phyloP scores from a whole-genome alignment of 2,797 vertebrate species.

The Lophotriccus pileatus region DNA sequence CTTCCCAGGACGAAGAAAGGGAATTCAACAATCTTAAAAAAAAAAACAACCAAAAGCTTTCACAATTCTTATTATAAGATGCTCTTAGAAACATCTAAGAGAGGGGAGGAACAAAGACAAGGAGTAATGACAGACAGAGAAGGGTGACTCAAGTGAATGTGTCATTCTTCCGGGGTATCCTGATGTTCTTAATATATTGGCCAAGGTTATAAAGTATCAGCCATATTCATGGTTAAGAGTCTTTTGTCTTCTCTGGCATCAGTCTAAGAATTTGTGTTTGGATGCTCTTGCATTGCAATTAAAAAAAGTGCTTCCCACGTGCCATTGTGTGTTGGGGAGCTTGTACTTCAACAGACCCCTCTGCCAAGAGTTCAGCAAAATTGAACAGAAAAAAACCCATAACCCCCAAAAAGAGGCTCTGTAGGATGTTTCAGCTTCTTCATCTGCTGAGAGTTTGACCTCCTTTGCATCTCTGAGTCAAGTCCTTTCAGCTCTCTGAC shows the following conservation, averaged over 20 bases:
- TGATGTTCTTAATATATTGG: neutral
- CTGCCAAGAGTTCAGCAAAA: neutral
- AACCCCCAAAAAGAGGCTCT: neutral
- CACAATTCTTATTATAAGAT: neutral
- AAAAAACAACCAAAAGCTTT: neutral
- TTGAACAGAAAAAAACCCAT: neutral
- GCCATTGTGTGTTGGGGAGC: neutral
- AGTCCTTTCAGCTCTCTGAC: neutral
- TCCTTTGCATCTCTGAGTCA: neutral
- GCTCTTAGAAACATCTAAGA: neutral
- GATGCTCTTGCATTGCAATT: neutral
- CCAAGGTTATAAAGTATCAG: neutral
- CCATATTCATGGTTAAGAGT: neutral
- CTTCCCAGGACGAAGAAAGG: neutral
- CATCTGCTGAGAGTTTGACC: neutral
- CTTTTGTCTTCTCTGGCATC: neutral
- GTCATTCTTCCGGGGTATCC: neutral
- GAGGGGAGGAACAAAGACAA: neutral
- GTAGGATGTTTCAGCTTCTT: neutral
- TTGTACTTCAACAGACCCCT: neutral
- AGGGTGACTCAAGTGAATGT: neutral
- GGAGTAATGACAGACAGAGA: neutral
- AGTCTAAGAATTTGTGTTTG: neutral
- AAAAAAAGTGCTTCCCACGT: neutral
- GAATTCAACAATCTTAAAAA: neutral